Percentiles rank a stretch among this genome's conserved stretches.
These are phyloP conservation scores for Stigmatopora nigra DNA, from an alignment of 2,113 vertebrate genomes.

Conservation along the genomic window DNA sequence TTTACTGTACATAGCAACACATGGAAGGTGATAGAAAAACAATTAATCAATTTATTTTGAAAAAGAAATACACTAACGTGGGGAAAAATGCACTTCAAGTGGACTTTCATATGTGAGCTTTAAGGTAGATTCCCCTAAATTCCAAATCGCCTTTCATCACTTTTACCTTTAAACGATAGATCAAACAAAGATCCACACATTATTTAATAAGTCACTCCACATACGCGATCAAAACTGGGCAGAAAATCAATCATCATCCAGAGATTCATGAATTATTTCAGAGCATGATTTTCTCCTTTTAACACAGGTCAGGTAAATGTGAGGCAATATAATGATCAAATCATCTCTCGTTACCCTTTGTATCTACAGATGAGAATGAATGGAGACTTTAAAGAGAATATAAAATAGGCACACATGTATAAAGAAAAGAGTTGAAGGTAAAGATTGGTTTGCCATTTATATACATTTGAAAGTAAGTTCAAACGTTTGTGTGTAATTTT, in stretches of 20 bases:
- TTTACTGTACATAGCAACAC: too few species aligned
- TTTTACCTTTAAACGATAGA: constrained; percentile 48
- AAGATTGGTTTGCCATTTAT: not conserved
- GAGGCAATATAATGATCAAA: constrained; percentile 16
- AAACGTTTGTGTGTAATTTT: not conserved
- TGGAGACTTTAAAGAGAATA: constrained; percentile 14
- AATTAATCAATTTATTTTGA: too few species aligned
- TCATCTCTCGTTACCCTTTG: constrained; percentile 2
- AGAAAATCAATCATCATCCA: constrained; percentile 55
- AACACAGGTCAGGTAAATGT: constrained; percentile 28
- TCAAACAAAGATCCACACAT: constrained; percentile 44
- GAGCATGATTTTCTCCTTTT: constrained; percentile 27
- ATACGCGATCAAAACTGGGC: constrained; percentile 19
- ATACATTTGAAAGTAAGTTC: not conserved
- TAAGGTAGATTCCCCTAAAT: not conserved
- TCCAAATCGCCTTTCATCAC: constrained; percentile 9
- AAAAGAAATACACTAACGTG: too few species aligned
- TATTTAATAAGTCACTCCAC: constrained; percentile 26
- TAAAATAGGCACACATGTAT: not conserved
- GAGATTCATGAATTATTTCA: constrained; percentile 41
- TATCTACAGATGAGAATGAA: constrained; percentile 23
- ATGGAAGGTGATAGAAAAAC: too few species aligned
- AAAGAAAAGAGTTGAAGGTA: not conserved
- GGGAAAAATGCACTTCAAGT: constrained; percentile 5
- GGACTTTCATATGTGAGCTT: constrained; percentile 16